phyloP scores from a whole-genome alignment of 2,113 vertebrate species.

The Spermophilus dauricus region DNA sequence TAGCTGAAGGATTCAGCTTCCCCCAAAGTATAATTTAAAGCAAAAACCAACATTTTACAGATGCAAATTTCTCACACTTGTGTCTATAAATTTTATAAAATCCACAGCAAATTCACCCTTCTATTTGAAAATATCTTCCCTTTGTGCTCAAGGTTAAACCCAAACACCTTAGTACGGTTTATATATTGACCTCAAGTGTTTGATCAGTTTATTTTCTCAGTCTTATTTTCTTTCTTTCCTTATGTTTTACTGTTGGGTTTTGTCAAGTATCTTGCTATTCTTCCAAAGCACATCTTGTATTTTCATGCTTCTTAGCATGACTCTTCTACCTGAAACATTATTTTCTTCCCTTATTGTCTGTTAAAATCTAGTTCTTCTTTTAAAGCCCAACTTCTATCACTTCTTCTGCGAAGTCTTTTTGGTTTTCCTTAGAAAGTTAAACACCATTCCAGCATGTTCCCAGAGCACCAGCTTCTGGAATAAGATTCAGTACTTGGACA shows the following conservation, averaged over 20 bases:
- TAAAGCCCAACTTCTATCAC: slow-evolving; percentile 2
- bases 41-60: slow-evolving; percentile 43
- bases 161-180: not conserved
- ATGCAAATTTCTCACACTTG: not conserved
- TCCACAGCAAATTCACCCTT: not conserved
- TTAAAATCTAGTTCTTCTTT: not conserved
- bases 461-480: not conserved
- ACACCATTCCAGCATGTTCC: not conserved
- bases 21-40: not conserved
- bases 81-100: slow-evolving; percentile 42
- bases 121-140: not conserved
- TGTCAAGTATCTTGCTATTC: not conserved
- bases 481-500: slow-evolving; percentile 37
- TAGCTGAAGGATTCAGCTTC: not conserved
- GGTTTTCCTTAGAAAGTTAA: not conserved
- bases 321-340: slow-evolving; percentile 15
- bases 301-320: not conserved
- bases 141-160: slow-evolving; percentile 18
- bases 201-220: not conserved
- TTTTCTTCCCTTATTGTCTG: not conserved
- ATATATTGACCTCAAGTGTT: not conserved
- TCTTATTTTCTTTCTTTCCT: not conserved
- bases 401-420: not conserved
- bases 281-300: not conserved
- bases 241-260: not conserved